These are phyloP conservation scores for Strigops habroptila DNA, from an alignment of 2,113 vertebrate genomes.

Conservation along the genomic window DNA sequence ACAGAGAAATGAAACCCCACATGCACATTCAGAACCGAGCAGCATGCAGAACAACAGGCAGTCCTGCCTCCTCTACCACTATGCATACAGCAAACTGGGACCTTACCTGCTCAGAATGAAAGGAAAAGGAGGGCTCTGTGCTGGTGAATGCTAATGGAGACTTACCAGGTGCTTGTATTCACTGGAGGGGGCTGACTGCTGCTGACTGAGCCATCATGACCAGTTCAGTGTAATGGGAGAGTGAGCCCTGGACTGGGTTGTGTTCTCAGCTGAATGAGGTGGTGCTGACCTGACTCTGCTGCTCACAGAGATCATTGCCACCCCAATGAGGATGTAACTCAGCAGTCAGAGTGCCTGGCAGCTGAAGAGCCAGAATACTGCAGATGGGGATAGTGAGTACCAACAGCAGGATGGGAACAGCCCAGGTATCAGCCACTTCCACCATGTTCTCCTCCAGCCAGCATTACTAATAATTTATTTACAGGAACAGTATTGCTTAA, in stretches of 20 bases:
- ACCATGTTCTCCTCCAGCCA: not conserved
- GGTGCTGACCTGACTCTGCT: slow-evolving; percentile 1
- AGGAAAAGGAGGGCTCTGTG: not conserved
- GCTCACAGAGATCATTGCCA: not conserved
- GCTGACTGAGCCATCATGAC: not conserved
- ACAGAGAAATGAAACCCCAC: not conserved
- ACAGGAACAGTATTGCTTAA: not conserved
- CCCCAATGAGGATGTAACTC: fast-evolving
- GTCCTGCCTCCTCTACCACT: not conserved
- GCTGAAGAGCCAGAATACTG: not conserved
- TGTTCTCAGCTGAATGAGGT: not conserved
- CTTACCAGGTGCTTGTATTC: not conserved
- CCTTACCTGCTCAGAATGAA: not conserved
- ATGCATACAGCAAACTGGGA: not conserved
- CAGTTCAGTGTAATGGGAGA: not conserved
- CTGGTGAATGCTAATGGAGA: not conserved
- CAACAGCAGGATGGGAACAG: not conserved
- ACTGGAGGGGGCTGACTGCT: not conserved
- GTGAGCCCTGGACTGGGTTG: fast-evolving
- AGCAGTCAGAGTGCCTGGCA: not conserved
- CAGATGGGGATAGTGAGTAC: not conserved
- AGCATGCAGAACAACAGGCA: not conserved
- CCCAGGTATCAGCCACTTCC: not conserved
- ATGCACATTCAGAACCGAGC: not conserved
- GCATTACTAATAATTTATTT: not conserved